Base-by-base conservation (phyloP, 1,140 invertebrate species). In the Lepeophtheirus salmonis region DNA sequence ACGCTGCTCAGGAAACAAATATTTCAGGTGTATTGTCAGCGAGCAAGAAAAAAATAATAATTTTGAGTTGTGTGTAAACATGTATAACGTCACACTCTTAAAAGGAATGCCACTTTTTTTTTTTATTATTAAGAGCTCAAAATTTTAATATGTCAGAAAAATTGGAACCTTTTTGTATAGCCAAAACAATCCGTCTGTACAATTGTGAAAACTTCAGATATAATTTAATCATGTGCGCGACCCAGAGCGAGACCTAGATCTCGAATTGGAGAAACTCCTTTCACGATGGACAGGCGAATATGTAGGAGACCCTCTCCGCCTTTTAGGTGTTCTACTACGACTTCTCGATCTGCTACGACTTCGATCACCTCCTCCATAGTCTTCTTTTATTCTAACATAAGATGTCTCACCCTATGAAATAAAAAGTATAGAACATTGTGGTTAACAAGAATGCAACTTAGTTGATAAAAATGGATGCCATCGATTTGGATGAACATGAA, bases 321-420 rank as follows among this genome's bases (percentile, higher is more conserved):
- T 78, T 53, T 63, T 70, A 18, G 88, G 84, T 12, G 88, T 84
- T 66, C 86, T 79, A 48, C 78, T 81, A 22, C 80, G 64, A 12
- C 69, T 70, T 30, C 73, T 64, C n/a, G 69, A 70, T 13, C 68
- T 71, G 26, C 68, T 63, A 13, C 71, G 61, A 21, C 65, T 0
- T 57, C 67, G 56, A 30, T 52, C 60, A 66, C 79, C 77, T 59
- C 78, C 74, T 10, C 81, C 80, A 67, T 84, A 83, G 72, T 96
- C 90, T 75, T 96, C 90, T 69, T 89, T 89, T 16, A 96, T 89
- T 55, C 90, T 77, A 65, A 97, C 90, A 70, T 96, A 96, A 10
- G 89, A 80, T 49, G 89, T 86, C 74, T 97, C 92, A 62, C 91
- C 91, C 89, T 96, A 67, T 25, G 75, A 71, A 67, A 63, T 66